Evolutionary conservation across 2,888 invertebrate genomes (phyloP), one percentile per base, ranked within the genome.

Genomic region (Miltochrista miniata): DNA sequence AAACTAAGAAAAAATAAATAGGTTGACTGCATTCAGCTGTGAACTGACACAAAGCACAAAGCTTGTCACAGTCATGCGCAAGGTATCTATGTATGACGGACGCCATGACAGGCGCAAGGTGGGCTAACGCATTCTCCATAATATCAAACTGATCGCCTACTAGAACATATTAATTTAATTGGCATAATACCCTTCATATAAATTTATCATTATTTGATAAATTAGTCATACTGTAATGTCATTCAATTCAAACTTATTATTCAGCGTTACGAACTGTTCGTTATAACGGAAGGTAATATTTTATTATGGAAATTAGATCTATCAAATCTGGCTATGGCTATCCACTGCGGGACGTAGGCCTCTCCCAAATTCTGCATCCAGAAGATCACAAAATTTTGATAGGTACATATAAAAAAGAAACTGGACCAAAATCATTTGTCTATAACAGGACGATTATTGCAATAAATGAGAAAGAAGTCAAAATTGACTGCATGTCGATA

Each of bases 141-240:
- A n/a, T n/a, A 55, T 61, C 63, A 56, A 61, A 59, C 34, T 48
- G 58, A 61, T 66, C 67, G 52, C 61, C 51, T 57, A 18, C 15
- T 15, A 18, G 18, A 5, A 38, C 11, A 15, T n/a, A 11, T 40
- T 59, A 62, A 34, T 55, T 47, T 60, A 37, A 56, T 51, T 54
- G 54, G 47, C 53, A 42, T 44, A 46, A 50, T 43, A 37, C 53
- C 40, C 51, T 46, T 59, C 44, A 59, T 58, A 64, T 72, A 69
- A 68, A 71, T 76, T 56, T 68, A 64, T 68, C 59, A 75, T 63
- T 64, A 62, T 64, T 66, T 76, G 72, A 76, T 75, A 65, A 64
- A 76, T 75, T 65, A 62, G 46, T 60, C 57, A 56, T 51, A 61
- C 55, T 62, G 53, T 68, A 62, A 55, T 65, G 61, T 69, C 61